phyloP scores from a whole-genome alignment of 2,113 vertebrate genomes.

The Micromys minutus region DNA sequence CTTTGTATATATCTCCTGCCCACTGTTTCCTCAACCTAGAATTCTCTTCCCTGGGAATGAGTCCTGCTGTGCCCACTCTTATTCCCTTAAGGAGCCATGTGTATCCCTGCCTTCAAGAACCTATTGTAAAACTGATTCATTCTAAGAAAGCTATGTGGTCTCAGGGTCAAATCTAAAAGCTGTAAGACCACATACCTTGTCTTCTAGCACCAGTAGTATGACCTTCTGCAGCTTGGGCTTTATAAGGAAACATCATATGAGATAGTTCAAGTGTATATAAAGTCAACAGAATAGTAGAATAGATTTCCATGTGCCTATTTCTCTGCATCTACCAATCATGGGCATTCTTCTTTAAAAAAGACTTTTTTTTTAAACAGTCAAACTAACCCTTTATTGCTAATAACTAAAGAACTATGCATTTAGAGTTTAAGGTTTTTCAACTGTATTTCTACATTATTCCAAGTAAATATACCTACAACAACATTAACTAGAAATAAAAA shows the following conservation, averaged over 20 bases:
- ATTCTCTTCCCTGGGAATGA: not conserved
- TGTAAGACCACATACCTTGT: not conserved
- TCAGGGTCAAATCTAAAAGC: not conserved
- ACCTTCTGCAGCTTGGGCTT: not conserved
- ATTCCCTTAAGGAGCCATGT: not conserved
- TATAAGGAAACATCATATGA: not conserved
- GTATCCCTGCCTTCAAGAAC: not conserved
- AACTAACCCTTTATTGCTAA: not conserved
- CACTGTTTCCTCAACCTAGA: not conserved
- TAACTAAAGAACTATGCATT: not conserved
- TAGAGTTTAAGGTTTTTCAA: not conserved
- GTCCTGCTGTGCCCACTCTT: not conserved
- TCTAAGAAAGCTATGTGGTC: not conserved
- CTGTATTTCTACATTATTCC: too few relatives aligned
- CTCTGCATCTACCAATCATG: too few relatives aligned
- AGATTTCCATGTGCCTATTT: too few relatives aligned
- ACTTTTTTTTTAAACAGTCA: too few relatives aligned
- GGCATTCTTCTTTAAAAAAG: too few relatives aligned
- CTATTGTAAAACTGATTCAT: not conserved
- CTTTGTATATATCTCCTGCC: not conserved
- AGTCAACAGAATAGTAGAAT: not conserved
- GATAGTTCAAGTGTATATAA: not conserved
- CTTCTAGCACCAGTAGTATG: not conserved
- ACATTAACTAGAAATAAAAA: not conserved
- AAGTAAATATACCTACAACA: not conserved